Conservation (phyloP, 2,797 vertebrate species). For the Acrossocheilus wenchowensis region DNA sequence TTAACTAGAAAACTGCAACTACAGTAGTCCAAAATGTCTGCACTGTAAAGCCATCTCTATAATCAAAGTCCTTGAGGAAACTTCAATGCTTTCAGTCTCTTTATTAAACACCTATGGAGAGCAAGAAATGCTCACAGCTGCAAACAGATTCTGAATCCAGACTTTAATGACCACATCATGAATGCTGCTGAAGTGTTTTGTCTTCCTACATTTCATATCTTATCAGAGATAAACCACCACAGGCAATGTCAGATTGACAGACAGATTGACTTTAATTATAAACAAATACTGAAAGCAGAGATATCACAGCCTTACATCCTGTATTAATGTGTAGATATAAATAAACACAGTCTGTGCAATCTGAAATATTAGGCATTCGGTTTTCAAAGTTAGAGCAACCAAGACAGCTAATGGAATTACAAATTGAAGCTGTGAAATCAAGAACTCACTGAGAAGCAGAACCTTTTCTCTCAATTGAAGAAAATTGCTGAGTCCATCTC, state of each 20-base stretch:
- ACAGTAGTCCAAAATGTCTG: not conserved
- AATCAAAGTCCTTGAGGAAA: constrained; percentile 6
- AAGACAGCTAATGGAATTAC: constrained; percentile 13
- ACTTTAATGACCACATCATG: constrained; percentile 4
- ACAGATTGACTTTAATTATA: constrained; percentile 66
- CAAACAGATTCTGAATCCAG: not conserved
- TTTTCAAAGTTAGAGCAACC: not conserved
- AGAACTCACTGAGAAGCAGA: constrained; percentile 17
- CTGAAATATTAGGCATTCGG: not conserved
- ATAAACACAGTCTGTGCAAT: constrained; percentile 1
- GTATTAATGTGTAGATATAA: constrained; percentile 24
- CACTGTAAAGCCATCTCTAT: not conserved
- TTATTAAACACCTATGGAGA: not conserved
- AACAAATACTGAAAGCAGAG: constrained; percentile 78
- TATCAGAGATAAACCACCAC: not conserved
- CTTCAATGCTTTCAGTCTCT: not conserved
- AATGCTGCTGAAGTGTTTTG: not conserved
- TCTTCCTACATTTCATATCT: not conserved
- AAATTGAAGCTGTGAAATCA: constrained; percentile 17
- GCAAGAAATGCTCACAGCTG: not conserved
- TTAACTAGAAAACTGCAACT: not conserved
- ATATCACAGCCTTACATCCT: constrained; percentile 52
- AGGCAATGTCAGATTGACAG: not conserved
- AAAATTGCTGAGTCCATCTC: not conserved
- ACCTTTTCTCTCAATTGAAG: not conserved